Evolutionary conservation across 2,888 invertebrate genomes (phyloP), one percentile per base, ranked within the genome.

Genomic region (Caenorhabditis panamensis): DNA sequence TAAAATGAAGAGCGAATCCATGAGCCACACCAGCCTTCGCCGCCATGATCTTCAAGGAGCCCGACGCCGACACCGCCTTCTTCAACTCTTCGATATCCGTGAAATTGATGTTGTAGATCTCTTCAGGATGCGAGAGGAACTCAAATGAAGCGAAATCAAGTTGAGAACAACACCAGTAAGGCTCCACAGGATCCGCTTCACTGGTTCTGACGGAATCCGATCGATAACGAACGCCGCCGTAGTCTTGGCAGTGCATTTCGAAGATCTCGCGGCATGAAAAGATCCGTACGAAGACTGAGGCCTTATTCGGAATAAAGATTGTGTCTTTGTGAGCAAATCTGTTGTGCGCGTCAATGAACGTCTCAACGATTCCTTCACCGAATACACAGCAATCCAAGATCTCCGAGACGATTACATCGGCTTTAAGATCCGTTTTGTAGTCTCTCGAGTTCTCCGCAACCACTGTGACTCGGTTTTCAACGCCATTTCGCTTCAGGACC

Each of bases 371-470:
- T 11, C 64, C 58, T 36, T 84, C 84, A 11, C 85, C 85, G 37
- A 85, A 84, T 6, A 75, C 78, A 53, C 78, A 79, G 54, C 84
- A 83, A 54, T 85, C 85, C 56, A 85, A 9, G 2, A 73, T 80
- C 58, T 86, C 86, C 2, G 78, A 68, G 1, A 83, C 63, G 37
- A 86, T 63, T 5, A 86, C 82, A 37, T 82, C 77, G 11, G 82
- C 79, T 71, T 85, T 66, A 11, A 61, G 58, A 13, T 51, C 26
- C 5, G 61, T 79, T 16, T 44, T 37, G 22, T 61, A 61, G 6
- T 59, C 8, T 16, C 16, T 44, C 24, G 82, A 82, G 62, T 82
- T 75, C 36, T 53, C 44, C 3, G 53, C 31, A 6, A 66, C n/a
- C 1, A 79, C 69, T 1, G n/a, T 20, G 4, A 67, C 41, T n/a